These are phyloP conservation scores for Gryllus bimaculatus DNA, from an alignment of 1,140 invertebrate genomes.

Conservation along the genomic window DNA sequence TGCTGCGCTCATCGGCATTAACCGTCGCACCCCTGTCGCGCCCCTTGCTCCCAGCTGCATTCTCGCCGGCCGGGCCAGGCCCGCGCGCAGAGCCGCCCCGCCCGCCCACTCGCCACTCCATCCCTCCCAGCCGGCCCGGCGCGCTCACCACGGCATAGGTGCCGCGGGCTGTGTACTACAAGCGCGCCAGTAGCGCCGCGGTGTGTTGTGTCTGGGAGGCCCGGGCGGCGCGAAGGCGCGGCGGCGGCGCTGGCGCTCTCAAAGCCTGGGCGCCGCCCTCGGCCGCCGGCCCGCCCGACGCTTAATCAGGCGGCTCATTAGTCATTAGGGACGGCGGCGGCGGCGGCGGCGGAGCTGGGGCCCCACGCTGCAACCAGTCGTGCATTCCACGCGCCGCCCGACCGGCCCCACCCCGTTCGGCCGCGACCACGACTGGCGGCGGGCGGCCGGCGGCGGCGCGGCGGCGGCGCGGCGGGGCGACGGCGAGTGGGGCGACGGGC, in stretches of 20 bases:
- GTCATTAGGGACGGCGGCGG: neutral
- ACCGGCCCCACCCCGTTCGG: too few species aligned
- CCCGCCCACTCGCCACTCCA: neutral
- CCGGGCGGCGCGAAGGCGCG: neutral
- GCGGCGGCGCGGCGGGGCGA: too few species aligned
- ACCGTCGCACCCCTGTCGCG: too few species aligned
- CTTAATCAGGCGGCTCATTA: slow-evolving; percentile 14
- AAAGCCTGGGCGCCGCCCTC: neutral
- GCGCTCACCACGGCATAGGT: too few species aligned
- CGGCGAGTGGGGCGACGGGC: too few species aligned
- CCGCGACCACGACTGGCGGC: too few species aligned
- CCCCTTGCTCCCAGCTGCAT: too few species aligned
- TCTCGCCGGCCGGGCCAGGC: too few species aligned
- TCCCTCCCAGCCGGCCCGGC: neutral
- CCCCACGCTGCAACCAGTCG: neutral
- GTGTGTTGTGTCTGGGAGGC: neutral
- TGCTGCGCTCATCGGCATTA: too few species aligned
- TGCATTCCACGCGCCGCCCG: neutral
- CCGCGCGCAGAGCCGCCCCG: too few species aligned
- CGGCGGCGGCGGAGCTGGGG: too few species aligned
- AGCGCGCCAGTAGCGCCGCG: neutral
- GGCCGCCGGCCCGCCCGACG: neutral
- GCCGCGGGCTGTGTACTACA: neutral
- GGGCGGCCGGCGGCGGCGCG: too few species aligned
- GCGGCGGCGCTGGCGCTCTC: slow-evolving; percentile 5